Evolutionary conservation across 2,888 invertebrate species (phyloP).

Genomic region (Apantesis nais): DNA sequence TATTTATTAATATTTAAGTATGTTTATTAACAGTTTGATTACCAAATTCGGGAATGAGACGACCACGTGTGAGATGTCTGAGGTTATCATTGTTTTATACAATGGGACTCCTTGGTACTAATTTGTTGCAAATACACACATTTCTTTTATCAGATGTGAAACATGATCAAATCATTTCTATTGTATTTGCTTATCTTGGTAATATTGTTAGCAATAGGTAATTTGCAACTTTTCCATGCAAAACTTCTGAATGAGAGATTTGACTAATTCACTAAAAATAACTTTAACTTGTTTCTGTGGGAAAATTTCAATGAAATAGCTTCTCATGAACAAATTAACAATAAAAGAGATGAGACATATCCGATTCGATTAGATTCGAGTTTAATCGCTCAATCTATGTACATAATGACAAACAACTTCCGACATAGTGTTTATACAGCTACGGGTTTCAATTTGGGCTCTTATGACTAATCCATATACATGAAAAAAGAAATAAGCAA

Average conservation of each 20-base stretch:
- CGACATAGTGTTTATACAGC: background rate
- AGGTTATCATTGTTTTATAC: background rate
- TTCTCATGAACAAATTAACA: constrained; percentile 4
- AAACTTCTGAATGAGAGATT: background rate
- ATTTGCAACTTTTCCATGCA: background rate
- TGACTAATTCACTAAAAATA: background rate
- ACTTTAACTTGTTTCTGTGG: background rate
- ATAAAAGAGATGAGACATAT: constrained; percentile 10
- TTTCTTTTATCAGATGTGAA: background rate
- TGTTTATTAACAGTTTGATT: no score
- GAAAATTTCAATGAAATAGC: constrained; percentile 1
- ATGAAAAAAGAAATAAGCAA: background rate
- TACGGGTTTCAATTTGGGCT: background rate
- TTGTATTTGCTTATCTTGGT: background rate
- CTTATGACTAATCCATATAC: background rate
- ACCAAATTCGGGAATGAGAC: no score
- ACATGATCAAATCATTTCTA: background rate
- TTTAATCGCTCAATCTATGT: constrained; percentile 4
- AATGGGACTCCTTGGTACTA: background rate
- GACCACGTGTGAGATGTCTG: no score
- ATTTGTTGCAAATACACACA: background rate
- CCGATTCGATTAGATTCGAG: constrained; percentile 1
- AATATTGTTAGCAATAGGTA: background rate
- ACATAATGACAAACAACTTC: constrained; percentile 5
- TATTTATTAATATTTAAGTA: no score